Conservation (phyloP, 2,797 vertebrate genomes). For the Hippocampus kuda region DNA sequence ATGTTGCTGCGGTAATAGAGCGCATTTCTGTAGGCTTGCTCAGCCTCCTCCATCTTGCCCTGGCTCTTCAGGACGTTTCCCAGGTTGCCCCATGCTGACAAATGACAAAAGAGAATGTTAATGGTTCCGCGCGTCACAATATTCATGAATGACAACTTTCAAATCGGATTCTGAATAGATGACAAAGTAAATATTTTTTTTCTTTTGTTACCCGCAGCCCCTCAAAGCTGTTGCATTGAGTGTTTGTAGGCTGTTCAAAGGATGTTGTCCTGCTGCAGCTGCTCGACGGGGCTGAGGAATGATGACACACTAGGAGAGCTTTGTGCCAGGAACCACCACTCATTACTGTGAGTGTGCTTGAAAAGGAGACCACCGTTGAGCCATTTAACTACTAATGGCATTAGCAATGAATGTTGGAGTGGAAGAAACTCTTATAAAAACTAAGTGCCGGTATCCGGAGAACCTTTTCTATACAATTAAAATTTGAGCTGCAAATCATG, state of each 20-base stretch:
- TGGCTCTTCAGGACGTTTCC: conserved; percentile 99
- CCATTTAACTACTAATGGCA: conserved; percentile 28
- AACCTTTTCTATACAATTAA: conserved; percentile 12
- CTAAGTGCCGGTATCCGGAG: conserved; percentile 11
- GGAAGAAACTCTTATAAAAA: conserved; percentile 7
- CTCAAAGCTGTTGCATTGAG: conserved; percentile 8
- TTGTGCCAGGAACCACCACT: conserved; percentile 28
- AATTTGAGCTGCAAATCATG: not conserved
- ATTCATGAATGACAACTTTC: conserved; percentile 3
- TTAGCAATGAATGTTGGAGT: conserved; percentile 23
- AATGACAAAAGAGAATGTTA: conserved; percentile 48
- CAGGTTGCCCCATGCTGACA: conserved; percentile 96
- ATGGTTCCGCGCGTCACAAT: not conserved
- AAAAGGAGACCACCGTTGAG: conserved; percentile 41
- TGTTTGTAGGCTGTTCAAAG: conserved; percentile 14
- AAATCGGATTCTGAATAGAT: conserved; percentile 15
- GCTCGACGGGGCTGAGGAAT: not conserved
- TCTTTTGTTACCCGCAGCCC: conserved; percentile 18
- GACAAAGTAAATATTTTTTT: conserved; percentile 23
- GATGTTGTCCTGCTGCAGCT: conserved; percentile 24
- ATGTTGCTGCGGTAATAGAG: conserved; percentile 98
- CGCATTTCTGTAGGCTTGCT: conserved; percentile 92
- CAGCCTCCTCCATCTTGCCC: conserved; percentile 89
- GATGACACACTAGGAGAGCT: conserved; percentile 20
- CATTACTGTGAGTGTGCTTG: conserved; percentile 17